Base-by-base conservation (phyloP, 2,113 vertebrate genomes). In the Myiagra hebetior region DNA sequence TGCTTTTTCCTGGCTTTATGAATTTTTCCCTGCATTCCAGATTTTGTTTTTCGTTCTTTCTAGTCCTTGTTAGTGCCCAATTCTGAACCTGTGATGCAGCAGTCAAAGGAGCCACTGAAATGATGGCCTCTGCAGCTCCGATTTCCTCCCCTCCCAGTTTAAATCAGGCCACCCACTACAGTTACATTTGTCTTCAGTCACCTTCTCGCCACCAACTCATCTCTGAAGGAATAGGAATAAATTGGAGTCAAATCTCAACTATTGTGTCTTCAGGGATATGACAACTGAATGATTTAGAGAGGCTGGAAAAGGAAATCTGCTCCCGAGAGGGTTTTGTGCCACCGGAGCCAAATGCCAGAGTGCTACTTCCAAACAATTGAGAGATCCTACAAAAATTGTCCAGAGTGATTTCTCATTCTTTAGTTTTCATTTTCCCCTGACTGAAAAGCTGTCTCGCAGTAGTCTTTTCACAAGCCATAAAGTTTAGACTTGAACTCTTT, bases 401-500 rank as follows among this genome's bases (percentile, higher is more conserved):
- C 23, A 4, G 84, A 75, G 57, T 55, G 46, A 82, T 83, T 94
- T 92, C 81, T 87, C 89, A 67, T 91, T 85, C 91, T 87, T 94
- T 75, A 67, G 72, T 85, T 91, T 72, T 42, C 85, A 31, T 80
- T 46, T 87, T 41, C 30, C 26, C 27, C 55, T 13, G 67, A 22
- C 62, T 87, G 91, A 95, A 88, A 96, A 96, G 94, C 94, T 94
- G 96, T 91, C 96, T 84, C 30, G 56, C 96, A 89, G 97, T 97
- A 97, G 97, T 98, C 97, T 96, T 95, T 98, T 97, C 98, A 97
- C 56, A 97, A 97, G 91, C 98, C 98, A 98, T 98, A 98, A 98
- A 96, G 95, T 98, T 98, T 97, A 98, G 97, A 98, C 98, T 98
- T 98, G 98, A 98, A 98, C 98, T 98, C 97, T 96, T 88, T 96